Base-by-base conservation (phyloP, 2,797 vertebrate genomes). In the Rhabdophis nuchalis region DNA sequence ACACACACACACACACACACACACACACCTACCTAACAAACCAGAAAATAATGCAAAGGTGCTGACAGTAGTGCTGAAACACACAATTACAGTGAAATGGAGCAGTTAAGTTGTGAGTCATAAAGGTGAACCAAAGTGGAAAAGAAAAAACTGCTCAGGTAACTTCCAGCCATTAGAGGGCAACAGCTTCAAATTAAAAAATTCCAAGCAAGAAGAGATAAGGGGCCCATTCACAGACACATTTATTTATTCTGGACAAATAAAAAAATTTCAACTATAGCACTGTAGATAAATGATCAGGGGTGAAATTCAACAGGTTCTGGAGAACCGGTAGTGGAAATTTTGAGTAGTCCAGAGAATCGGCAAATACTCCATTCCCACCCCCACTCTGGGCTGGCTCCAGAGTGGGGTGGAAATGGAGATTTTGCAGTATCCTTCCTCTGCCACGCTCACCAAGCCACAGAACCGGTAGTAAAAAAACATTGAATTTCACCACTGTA, bases 111-210 rank as follows among this genome's bases (percentile, higher is more conserved):
- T 0, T 29, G n/a, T 25, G 90, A 89, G 91, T 41, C 32, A 25
- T 0, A 0, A 54, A 32, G 5, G 53, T 1, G n/a, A 60, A 25
- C 4, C 13, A 10, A 56, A 41, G 18, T 89, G 88, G 52, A 56
- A 23, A 32, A 52, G 20, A 14, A 46, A 53, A n/a, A 9, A 82
- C 20, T 46, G n/a, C 23, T 90, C n/a, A 68, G 64, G 87, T 53
- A 64, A 32, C 2, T n/a, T 10, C 16, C 12, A 77, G 46, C 89
- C 91, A 89, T 77, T 61, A 91, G 82, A 56, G 46, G 50, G 64
- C 64, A 91, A 64, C 12, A 36, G 12, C 23, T 77, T 82, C 82
- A 64, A 61, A 86, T 46, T 88, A 61, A 57, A 72, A 92, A 16
- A 52, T 68, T 89, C 25, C 61, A 61, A n/a, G 36, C 46, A 88